Evolutionary conservation across 2,113 vertebrate species (phyloP).

Genomic region (Raja brachyura): DNA sequence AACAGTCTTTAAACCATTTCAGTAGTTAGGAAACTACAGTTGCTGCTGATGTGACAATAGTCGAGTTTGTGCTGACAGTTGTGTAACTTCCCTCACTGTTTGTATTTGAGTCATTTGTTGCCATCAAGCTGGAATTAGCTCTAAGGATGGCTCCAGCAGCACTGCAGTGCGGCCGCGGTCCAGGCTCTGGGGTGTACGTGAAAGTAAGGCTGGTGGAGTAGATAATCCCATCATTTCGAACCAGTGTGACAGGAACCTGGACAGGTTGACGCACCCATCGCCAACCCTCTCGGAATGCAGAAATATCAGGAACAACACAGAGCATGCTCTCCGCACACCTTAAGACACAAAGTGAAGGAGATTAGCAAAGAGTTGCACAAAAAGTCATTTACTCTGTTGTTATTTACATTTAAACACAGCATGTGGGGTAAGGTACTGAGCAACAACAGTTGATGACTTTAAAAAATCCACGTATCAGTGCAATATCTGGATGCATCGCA

Average conservation of each 20-base stretch:
- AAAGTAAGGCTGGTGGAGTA: slow-evolving; percentile 99
- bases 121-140: slow-evolving; percentile 76
- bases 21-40: slow-evolving; percentile 91
- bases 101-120: slow-evolving; percentile 67
- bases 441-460: neutral
- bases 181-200: slow-evolving; percentile 96
- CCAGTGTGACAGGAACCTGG: slow-evolving; percentile 96
- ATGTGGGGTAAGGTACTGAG: neutral
- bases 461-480: neutral
- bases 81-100: slow-evolving; percentile 71
- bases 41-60: slow-evolving; percentile 81
- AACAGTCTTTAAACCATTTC: slow-evolving; percentile 55
- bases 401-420: neutral
- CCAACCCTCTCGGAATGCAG: slow-evolving; percentile 97
- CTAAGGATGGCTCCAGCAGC: slow-evolving; percentile 93
- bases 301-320: slow-evolving; percentile 97
- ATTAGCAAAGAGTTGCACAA: neutral
- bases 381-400: neutral
- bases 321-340: slow-evolving; percentile 98
- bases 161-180: slow-evolving; percentile 91
- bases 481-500: neutral
- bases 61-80: slow-evolving; percentile 70
- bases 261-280: slow-evolving; percentile 97
- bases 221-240: slow-evolving; percentile 94
- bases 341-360: slow-evolving; percentile 39